Evolutionary conservation across 2,888 invertebrate genomes (phyloP), one percentile per base, ranked within the genome.

Genomic region (Vannuccia rotundouncinata): DNA sequence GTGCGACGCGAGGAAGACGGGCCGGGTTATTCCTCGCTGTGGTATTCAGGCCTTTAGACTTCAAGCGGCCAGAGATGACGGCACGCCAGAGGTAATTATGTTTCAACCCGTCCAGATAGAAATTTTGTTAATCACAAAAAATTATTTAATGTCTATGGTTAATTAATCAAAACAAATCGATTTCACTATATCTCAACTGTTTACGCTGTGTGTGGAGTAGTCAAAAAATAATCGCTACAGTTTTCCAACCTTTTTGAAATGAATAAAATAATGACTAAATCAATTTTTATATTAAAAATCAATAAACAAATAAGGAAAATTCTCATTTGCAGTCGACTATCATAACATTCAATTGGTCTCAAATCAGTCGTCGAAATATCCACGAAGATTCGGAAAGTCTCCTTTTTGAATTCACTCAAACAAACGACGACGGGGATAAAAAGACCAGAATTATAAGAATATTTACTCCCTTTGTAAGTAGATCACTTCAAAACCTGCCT

Each of bases 331-430:
- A 91, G 90, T 91, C 91, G 82, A 92, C 93, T 89, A 92, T 92
- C 84, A 92, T 94, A 81, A 93, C 93, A 85, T 91, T 95, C 85
- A 90, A 91, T 77, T 96, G 95, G 95, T 91, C 92, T 82, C 91
- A 91, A 83, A 92, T 96, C 82, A 91, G 92, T 81, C 91, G 92
- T 85, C 95, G 94, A 93, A 93, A 94, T 86, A 91, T 93, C 0
- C 95, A 96, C 88, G 95, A 95, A 86, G 95, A 95, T 85, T 94
- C 93, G 28, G 94, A 94, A 91, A 93, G 94, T 28, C 93, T 95
- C 88, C 92, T 93, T 85, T 92, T 97, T 88, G 92, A 94, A 84
- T 96, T 95, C 89, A 91, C 92, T 85, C 90, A 93, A 85, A 10
- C 45, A 5, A 45, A 45, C 17, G 45, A 45, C 5, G 5, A 5